Base-by-base conservation (phyloP, 2,113 vertebrate species). In the Pachyramphus minor region DNA sequence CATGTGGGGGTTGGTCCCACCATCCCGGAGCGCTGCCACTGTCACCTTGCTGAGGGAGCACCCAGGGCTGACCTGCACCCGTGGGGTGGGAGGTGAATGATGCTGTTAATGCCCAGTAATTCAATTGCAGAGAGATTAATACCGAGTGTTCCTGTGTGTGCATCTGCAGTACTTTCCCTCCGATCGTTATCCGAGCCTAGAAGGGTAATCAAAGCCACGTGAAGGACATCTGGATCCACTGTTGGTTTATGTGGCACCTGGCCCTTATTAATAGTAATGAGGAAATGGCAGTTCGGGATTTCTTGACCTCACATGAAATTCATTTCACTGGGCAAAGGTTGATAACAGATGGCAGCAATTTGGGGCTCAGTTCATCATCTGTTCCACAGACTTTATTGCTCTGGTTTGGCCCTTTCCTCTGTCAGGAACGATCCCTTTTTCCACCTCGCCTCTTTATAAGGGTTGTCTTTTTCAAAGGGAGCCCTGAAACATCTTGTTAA, bases 261-360 rank as follows among this genome's bases (percentile, higher is more conserved):
- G 95, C 93, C 92, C 75, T 80, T 14, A 28, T 97, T 96, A 96
- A 80, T 44, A 41, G 81, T 18, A 69, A 88, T 69, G 90, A 95
- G 95, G 95, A 95, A 94, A 91, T 95, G 82, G 93, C 93, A 93
- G 50, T 91, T 93, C 72, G 94, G 95, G 87, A 63, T 96, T 96
- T 89, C 94, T 95, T 96, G 93, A 93, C 87, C 94, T 94, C 95
- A 91, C 82, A 71, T 91, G 95, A 86, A 84, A 93, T 92, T 45
- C 71, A 74, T 95, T 95, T 89, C 27, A 0, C 64, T 59, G 94
- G 93, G 94, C 89, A 66, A 79, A 89, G 91, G 89, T 75, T 95
- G 91, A 59, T n/a, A 60, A 39, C 95, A 97, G 93, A 75, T 94
- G 96, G 87, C 94, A 95, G 87, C 58, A 23, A 82, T 96, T 93